phyloP scores from a whole-genome alignment of 2,888 invertebrate genomes.

The Amphiduros pacificus region DNA sequence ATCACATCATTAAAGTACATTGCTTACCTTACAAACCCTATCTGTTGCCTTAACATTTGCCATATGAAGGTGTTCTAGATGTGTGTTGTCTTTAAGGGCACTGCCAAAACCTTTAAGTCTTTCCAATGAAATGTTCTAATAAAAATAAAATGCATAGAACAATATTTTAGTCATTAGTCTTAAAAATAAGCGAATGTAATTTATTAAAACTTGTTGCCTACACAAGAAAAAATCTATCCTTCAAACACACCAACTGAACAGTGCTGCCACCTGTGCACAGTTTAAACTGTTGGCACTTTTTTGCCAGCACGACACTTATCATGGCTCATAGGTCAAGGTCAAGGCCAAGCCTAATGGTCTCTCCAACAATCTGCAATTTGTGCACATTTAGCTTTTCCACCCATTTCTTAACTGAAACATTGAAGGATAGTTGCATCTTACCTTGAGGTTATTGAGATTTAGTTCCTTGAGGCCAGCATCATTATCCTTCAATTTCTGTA shows the following conservation, averaged over 20 bases:
- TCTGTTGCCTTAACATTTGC: slow-evolving; percentile 94
- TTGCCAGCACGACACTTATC: too few relatives aligned
- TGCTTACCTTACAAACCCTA: slow-evolving; percentile 71
- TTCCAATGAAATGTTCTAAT: slow-evolving; percentile 94
- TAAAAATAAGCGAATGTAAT: background rate
- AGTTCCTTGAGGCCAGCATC: slow-evolving; percentile 72
- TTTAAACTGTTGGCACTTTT: too few relatives aligned
- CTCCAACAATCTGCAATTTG: too few relatives aligned
- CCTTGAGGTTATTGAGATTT: slow-evolving; percentile 99
- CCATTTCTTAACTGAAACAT: too few relatives aligned
- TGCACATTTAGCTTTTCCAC: too few relatives aligned
- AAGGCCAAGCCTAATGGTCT: too few relatives aligned
- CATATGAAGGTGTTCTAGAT: slow-evolving; percentile 86
- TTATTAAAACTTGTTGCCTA: too few relatives aligned
- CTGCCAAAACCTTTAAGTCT: slow-evolving; percentile 81
- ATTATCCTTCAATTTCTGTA: slow-evolving; percentile 79
- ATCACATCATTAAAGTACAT: background rate
- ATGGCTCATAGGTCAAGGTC: too few relatives aligned
- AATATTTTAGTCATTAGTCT: background rate
- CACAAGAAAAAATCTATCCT: too few relatives aligned
- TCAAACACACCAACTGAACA: too few relatives aligned
- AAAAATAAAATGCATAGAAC: slow-evolving; percentile 33
- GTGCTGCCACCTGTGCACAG: too few relatives aligned
- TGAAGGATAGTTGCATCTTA: too few relatives aligned
- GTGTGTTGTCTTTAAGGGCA: slow-evolving; percentile 84